A percentile compares a stretch with the other conserved stretches of the same genome.
Evolutionary conservation across 2,113 vertebrate species (phyloP).

Genomic region (Actenoides hombroni): DNA sequence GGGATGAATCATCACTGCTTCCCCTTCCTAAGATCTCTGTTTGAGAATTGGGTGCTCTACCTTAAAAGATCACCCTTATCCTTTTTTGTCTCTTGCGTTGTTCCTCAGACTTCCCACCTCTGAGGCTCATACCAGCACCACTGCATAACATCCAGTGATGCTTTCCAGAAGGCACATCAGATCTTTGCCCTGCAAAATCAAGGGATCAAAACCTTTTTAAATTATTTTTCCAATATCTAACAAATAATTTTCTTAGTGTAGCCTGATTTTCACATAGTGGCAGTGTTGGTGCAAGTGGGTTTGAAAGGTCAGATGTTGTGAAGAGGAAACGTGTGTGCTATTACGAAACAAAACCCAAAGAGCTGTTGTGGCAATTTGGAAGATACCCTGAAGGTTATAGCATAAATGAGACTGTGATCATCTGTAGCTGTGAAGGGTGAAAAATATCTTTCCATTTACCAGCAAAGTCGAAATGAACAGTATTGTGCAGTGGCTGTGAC

Average conservation of each 20-base stretch:
- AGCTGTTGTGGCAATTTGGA: neutral
- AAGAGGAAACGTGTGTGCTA: neutral
- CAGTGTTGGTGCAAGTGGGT: neutral
- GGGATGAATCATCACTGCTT: neutral
- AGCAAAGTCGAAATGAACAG: neutral
- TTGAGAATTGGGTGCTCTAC: neutral
- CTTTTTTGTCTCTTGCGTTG: neutral
- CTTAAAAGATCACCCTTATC: neutral
- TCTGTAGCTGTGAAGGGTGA: neutral
- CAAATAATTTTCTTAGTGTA: neutral
- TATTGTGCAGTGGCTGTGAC: neutral
- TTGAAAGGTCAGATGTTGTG: neutral
- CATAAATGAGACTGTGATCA: neutral
- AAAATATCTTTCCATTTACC: neutral
- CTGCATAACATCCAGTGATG: neutral
- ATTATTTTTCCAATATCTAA: neutral
- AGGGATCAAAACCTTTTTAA: neutral
- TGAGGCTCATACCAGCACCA: rapidly evolving
- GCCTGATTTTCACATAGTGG: neutral
- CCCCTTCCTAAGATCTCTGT: neutral
- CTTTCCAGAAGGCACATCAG: neutral
- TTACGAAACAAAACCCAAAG: neutral
- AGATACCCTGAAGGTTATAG: neutral
- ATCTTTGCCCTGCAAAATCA: neutral
- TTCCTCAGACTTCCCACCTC: neutral